Evolutionary conservation across 2,797 vertebrate species (phyloP), one percentile per base, ranked within the genome.

Genomic region (Pangasius macronema): DNA sequence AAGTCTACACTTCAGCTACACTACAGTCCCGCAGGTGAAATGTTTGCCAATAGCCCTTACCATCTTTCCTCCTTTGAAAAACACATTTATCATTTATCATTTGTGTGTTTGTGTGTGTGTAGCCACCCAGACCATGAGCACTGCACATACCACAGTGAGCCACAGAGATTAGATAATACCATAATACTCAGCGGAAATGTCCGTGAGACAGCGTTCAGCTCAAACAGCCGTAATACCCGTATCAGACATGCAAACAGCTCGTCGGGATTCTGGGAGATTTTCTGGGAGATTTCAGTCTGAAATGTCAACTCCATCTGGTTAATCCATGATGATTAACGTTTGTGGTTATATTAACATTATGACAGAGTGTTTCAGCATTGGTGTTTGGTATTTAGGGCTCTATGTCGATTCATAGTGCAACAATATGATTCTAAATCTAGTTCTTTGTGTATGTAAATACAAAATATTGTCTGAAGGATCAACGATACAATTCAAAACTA

Each of bases 101-200:
- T 82, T 67, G 42, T 76, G 80, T 49, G 36, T 83, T 70, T 73
- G 70, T 72, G 27, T 80, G 86, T 87, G 55, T 75, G 80, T 75
- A 68, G 30, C 63, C 49, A 22, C 55, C 39, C 68, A 88, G 88
- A 88, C 87, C 87, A 83, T 67, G 79, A 88, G 51, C 84, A 87
- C 81, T 59, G 85, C 46, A 53, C 89, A 90, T 91, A 89, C 89
- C 87, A 42, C 76, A 82, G 82, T 82, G 80, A 88, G 85, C 68
- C 84, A 2, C 83, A 76, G 76, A 90, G 91, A 90, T 91, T 90
- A 92, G 89, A 91, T 92, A 90, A 87, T 85, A 61, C 46, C 86
- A 85, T 82, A 91, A 88, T 73, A 84, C 85, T 68, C 51, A 2
- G 70, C 67, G 85, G 88, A 90, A 89, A 83, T 36, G 85, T 87